A percentile compares a stretch with the other conserved stretches of the same genome.
phyloP scores from a whole-genome alignment of 1,140 invertebrate genomes.

The Drosophila littoralis region DNA sequence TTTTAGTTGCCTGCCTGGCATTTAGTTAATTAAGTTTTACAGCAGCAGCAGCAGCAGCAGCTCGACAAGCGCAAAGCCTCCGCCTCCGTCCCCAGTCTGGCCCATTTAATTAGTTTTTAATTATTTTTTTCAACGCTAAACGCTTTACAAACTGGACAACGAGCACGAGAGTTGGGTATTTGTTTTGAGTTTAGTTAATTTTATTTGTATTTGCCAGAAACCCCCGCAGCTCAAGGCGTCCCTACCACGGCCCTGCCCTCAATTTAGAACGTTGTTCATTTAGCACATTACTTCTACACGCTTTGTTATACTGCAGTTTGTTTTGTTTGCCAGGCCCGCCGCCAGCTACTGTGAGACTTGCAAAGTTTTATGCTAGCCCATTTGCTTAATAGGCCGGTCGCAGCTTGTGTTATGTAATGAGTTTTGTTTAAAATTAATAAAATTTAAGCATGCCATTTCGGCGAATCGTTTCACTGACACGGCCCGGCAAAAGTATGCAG shows the following conservation, averaged over 20 bases:
- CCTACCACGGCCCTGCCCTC: slow-evolving; percentile 4
- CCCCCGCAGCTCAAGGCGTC: slow-evolving; percentile 19
- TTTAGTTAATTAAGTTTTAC: slow-evolving; percentile 81
- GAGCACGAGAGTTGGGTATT: slow-evolving; percentile 52
- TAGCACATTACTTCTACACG: slow-evolving; percentile 74
- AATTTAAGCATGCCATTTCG: slow-evolving; percentile 26
- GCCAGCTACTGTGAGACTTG: neutral
- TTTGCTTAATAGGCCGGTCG: slow-evolving; percentile 68
- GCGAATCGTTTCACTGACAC: neutral
- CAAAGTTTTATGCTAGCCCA: slow-evolving; percentile 68
- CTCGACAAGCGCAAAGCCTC: slow-evolving; percentile 37
- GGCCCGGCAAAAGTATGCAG: slow-evolving; percentile 13
- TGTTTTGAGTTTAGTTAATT: slow-evolving; percentile 77
- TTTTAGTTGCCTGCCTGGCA: slow-evolving; percentile 45
- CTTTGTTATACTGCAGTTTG: slow-evolving; percentile 74
- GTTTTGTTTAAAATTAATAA: slow-evolving; percentile 57
- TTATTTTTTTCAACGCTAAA: slow-evolving; percentile 45
- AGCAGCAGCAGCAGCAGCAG: slow-evolving; percentile 34
- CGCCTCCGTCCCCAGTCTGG: neutral
- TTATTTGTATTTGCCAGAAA: slow-evolving; percentile 74
- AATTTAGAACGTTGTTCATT: slow-evolving; percentile 57
- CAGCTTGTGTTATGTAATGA: slow-evolving; percentile 61
- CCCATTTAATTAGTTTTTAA: slow-evolving; percentile 79
- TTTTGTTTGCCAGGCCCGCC: slow-evolving; percentile 38
- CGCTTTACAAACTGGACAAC: slow-evolving; percentile 28